These are phyloP conservation scores for Gallinago jamesoni DNA, from an alignment of 2,113 vertebrate genomes.

Conservation along the genomic window DNA sequence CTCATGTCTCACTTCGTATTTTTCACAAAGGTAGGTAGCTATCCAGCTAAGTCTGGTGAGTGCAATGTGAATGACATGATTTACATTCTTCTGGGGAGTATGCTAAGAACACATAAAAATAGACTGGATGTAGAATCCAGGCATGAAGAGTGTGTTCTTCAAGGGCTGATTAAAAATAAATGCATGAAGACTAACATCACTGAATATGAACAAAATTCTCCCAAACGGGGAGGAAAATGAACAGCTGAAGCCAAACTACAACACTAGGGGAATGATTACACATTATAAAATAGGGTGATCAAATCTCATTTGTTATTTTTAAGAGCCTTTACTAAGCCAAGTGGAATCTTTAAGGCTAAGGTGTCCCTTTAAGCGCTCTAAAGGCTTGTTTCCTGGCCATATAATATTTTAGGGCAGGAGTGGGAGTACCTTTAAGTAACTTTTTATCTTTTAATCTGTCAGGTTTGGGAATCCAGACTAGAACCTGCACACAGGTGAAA, in stretches of 20 bases:
- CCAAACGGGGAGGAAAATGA: neutral
- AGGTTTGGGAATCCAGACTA: neutral
- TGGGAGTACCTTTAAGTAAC: neutral
- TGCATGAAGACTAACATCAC: neutral
- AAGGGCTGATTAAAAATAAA: conserved; percentile 26
- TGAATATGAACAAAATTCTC: neutral
- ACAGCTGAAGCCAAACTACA: neutral
- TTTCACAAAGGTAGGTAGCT: neutral
- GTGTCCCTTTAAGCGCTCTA: neutral
- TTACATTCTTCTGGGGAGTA: neutral
- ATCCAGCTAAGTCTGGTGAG: neutral
- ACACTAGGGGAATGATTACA: neutral
- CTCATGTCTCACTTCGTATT: conserved; percentile 25
- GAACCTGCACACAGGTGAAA: fast-evolving
- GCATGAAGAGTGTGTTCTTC: neutral
- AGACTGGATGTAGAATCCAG: conserved; percentile 17
- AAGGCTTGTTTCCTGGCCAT: neutral
- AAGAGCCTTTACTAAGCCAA: neutral
- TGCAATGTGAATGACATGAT: neutral
- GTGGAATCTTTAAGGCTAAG: neutral
- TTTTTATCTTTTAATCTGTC: neutral
- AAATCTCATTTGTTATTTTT: neutral
- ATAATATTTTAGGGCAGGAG: fast-evolving
- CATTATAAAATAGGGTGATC: neutral
- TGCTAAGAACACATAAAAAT: conserved; percentile 37